These are phyloP conservation scores for Crotalus helleri DNA, from an alignment of 2,113 vertebrate species.

Conservation along the genomic window DNA sequence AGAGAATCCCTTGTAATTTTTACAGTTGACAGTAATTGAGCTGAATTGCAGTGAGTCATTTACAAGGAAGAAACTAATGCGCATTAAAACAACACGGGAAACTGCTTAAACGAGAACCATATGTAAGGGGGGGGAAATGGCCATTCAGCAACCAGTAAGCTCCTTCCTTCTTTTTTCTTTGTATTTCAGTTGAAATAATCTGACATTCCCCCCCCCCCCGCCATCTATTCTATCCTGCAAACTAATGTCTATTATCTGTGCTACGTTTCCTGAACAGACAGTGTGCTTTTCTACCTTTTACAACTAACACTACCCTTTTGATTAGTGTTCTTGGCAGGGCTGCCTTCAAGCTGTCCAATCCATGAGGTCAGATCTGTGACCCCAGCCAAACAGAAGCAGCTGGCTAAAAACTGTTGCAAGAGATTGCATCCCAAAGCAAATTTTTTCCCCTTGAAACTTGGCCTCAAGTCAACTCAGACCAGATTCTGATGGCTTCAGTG, in stretches of 20 bases:
- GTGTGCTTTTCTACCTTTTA: not conserved
- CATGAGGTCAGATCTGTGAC: not conserved
- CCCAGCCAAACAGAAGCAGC: not conserved
- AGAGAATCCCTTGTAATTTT: constrained; percentile 14
- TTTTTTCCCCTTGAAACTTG: not conserved
- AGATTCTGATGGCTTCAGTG: too few relatives aligned
- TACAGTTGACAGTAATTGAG: not conserved
- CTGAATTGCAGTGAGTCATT: constrained; percentile 11
- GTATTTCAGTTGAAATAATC: not conserved
- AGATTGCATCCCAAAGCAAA: not conserved
- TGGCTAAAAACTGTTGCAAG: not conserved
- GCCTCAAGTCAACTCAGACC: not conserved
- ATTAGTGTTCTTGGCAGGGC: not conserved
- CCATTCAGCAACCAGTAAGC: not conserved
- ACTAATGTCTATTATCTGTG: not conserved
- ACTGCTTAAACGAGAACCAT: not conserved
- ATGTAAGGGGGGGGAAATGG: not conserved
- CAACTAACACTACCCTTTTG: not conserved
- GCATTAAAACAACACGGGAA: not conserved
- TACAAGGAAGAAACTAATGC: constrained; percentile 23
- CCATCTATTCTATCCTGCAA: not conserved
- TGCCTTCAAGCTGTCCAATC: not conserved
- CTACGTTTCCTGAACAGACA: not conserved
- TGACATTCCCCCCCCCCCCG: not conserved
- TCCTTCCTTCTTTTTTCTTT: not conserved